A percentile compares a stretch with the other conserved stretches of the same genome.
Conservation (phyloP, 2,888 invertebrate genomes). For the Drosophila cognata region DNA sequence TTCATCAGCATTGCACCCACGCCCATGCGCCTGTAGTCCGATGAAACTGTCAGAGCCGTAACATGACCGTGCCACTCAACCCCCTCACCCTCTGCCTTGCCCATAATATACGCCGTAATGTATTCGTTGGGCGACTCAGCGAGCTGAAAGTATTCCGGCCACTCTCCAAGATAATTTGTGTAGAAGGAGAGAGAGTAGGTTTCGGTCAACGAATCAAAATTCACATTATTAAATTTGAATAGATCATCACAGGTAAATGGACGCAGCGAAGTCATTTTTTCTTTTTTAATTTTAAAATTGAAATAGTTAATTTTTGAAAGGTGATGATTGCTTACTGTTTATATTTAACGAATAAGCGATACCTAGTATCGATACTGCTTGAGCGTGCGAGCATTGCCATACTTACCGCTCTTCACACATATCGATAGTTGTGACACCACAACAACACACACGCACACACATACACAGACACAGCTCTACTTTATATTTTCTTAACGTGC, state of each 20-base stretch:
- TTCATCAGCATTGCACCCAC: conserved; percentile 97
- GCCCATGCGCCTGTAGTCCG: conserved; percentile 96
- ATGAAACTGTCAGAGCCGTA: conserved; percentile 98
- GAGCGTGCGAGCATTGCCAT: not conserved
- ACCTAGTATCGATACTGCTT: not conserved
- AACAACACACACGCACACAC: conserved; percentile 38
- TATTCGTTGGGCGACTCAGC: conserved; percentile 98
- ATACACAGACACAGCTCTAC: conserved; percentile 26
- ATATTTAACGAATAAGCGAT: not conserved
- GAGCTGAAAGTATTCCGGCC: conserved; percentile 99
- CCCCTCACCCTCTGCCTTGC: conserved; percentile 97
- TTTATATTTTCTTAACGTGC: conserved; percentile 56
- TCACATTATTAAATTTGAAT: conserved; percentile 98
- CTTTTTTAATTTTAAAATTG: not conserved
- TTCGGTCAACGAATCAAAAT: conserved; percentile 98
- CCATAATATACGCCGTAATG: conserved; percentile 99
- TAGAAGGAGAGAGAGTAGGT: conserved; percentile 98
- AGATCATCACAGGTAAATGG: conserved; percentile 97
- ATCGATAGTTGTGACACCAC: conserved; percentile 35
- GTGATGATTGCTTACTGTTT: not conserved
- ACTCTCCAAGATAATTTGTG: conserved; percentile 98
- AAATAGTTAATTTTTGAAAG: not conserved
- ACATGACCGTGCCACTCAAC: conserved; percentile 99
- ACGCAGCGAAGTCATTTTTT: conserved; percentile 94
- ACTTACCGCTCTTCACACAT: not conserved